Base-by-base conservation (phyloP, 2,113 vertebrate genomes). In the Lanius ludovicianus region DNA sequence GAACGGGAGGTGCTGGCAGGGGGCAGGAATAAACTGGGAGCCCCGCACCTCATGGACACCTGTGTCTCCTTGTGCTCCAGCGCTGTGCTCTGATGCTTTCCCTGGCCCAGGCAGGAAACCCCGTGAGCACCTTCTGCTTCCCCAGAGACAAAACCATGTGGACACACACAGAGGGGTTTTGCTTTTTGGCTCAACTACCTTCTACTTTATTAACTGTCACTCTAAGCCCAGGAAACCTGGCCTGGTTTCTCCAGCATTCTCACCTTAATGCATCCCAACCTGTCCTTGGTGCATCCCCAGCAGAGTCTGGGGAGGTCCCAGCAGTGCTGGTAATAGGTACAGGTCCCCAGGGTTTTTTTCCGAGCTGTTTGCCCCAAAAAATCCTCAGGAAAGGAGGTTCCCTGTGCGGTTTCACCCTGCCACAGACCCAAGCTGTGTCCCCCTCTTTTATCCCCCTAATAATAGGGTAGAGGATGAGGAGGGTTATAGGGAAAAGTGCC, bases 61-160 rank as follows among this genome's bases (percentile, higher is more conserved):
- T 3, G 44, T 12, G 62, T 79, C 49, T 71, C 44, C 52, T 52
- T 24, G n/a, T 11, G 33, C 63, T 30, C 35, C 2, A 0, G 1
- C 8, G 15, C 28, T 7, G 2, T 7, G 41, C 50, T 64, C 52
- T 7, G 1, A 2, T 1, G 12, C 33, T 52, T 35, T 39, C 37
- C 59, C 56, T 18, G 44, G 31, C 50, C 28, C 44, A 21, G 24
- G 47, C 12, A 46, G 65, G 65, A 73, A 75, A 24, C 13, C 6
- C 25, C 2, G 0, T 0, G 2, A 65, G 31, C 6, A 3, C 5
- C 69, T 39, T 25, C 30, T 16, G 41, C 35, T 63, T 46, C 59
- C 33, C 65, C 60, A 16, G 37, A 63, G 25, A 74, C 11, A 76
- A 73, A 79, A 69, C 13, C 22, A 88, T 7, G 0, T 3, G 1